phyloP scores from a whole-genome alignment of 2,113 vertebrate genomes.

The Siniperca chuatsi region DNA sequence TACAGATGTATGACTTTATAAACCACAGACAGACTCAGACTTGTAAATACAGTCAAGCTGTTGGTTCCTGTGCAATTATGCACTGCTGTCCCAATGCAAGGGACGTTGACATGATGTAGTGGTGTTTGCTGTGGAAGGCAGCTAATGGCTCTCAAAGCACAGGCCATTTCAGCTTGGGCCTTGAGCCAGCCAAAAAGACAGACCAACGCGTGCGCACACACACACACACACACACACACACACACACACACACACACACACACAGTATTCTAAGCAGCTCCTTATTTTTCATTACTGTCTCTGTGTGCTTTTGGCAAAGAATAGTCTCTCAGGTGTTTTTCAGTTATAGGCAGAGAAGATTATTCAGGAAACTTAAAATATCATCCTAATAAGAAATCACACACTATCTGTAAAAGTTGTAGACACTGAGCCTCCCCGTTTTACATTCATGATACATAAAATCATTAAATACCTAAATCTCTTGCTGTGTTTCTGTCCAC shows the following conservation, averaged over 20 bases:
- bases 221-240: conserved; percentile 1
- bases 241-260: conserved; percentile 11
- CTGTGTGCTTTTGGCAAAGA: conserved; percentile 13
- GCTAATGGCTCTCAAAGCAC: conserved; percentile 54
- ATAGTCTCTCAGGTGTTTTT: conserved; percentile 19
- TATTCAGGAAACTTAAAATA: conserved; percentile 2
- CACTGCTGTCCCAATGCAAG: conserved; percentile 38
- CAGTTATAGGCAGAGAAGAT: conserved; percentile 2
- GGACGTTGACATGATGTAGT: conserved; percentile 25
- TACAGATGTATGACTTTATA: conserved; percentile 37
- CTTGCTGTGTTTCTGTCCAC: not conserved
- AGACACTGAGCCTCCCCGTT: not conserved
- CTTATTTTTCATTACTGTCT: conserved; percentile 39
- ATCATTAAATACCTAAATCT: not conserved
- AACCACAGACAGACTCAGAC: conserved; percentile 28
- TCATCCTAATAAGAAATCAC: not conserved
- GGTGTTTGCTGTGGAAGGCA: conserved; percentile 36
- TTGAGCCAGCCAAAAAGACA: conserved; percentile 13
- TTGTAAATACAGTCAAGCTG: conserved; percentile 45
- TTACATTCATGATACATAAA: not conserved
- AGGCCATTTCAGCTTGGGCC: conserved; percentile 16
- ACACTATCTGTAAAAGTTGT: not conserved
- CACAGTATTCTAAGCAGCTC: conserved; percentile 24
- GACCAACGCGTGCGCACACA: too few species aligned
- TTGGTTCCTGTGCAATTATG: conserved; percentile 54